These are phyloP conservation scores for Raphicerus campestris DNA, from an alignment of 2,113 vertebrate species.

Conservation along the genomic window DNA sequence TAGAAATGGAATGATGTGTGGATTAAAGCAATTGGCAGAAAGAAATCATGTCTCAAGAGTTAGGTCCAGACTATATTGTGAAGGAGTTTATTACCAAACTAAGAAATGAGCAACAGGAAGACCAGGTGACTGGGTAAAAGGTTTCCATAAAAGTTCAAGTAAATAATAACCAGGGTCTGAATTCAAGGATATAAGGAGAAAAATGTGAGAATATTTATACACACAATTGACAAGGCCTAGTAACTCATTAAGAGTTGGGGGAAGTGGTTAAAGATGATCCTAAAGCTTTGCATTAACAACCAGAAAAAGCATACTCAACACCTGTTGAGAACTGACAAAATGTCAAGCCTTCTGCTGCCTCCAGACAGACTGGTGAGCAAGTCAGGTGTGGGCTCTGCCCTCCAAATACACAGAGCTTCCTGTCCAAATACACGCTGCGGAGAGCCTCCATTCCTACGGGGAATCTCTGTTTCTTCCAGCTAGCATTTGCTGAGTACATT, in stretches of 20 bases:
- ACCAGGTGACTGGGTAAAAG: neutral
- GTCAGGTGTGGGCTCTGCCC: neutral
- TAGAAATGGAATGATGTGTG: neutral
- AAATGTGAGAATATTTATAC: neutral
- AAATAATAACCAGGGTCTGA: neutral
- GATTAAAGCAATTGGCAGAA: neutral
- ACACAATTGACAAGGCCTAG: neutral
- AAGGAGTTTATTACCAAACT: neutral
- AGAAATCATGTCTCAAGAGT: neutral
- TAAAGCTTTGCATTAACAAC: neutral
- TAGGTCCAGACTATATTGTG: neutral
- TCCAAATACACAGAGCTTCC: neutral
- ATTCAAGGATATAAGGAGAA: neutral
- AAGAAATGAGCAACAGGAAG: neutral
- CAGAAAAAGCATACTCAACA: neutral
- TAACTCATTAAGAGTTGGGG: neutral
- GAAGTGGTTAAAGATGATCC: neutral
- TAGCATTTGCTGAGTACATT: neutral
- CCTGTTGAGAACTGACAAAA: neutral
- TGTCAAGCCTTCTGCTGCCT: neutral
- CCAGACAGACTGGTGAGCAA: neutral
- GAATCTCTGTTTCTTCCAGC: neutral
- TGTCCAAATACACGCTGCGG: neutral
- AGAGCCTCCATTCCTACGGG: neutral
- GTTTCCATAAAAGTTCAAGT: neutral